Evolutionary conservation across 1,140 invertebrate genomes (phyloP), one percentile per base, ranked within the genome.

Genomic region (Conopomorpha cramerella): DNA sequence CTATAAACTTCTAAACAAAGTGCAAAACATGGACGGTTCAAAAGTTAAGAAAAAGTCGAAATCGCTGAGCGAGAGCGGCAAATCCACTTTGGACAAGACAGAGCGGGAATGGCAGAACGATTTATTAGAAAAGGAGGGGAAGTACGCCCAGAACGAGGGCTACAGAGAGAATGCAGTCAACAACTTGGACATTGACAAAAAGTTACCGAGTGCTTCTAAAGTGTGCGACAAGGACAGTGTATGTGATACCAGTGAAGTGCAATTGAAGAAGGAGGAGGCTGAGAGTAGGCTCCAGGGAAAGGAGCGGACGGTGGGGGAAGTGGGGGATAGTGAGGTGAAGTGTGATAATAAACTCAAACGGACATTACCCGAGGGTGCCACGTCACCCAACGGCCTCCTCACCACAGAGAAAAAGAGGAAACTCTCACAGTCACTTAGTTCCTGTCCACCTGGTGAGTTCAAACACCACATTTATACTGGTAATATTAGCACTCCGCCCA

Each of bases 321-420:
- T 55, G 55, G 68, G 46, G 14, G 70, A 64, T 6, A 54, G 60
- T 19, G 30, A 36, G 13, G 41, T 49, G 13, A 46, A 47, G 12
- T 23, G 36, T 15, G 64, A 68, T 36, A 68, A 57, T 35, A 71
- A 71, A 35, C 41, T 71, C 30, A 73, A 68, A 64, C 41, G 64
- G 53, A 61, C 68, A 51, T 51, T 63, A 16, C 49, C 58, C 14
- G 67, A 68, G 34, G 64, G 56, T 58, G 57, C 66, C 29, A 59
- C 63, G 43, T 64, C 61, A 37, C 58, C 71, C 27, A 80, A 80
- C 33, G 78, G 78, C 39, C 52, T 81, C 16, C 59, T 78, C 31
- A 45, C 62, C 34, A 67, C 67, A 0, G 80, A 83, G 41, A 83
- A 81, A 55, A 80, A 80, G 50, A 58, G 81, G 45, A 76, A 82